Base-by-base conservation (phyloP, 2,888 invertebrate genomes). In the Ctena decussata region DNA sequence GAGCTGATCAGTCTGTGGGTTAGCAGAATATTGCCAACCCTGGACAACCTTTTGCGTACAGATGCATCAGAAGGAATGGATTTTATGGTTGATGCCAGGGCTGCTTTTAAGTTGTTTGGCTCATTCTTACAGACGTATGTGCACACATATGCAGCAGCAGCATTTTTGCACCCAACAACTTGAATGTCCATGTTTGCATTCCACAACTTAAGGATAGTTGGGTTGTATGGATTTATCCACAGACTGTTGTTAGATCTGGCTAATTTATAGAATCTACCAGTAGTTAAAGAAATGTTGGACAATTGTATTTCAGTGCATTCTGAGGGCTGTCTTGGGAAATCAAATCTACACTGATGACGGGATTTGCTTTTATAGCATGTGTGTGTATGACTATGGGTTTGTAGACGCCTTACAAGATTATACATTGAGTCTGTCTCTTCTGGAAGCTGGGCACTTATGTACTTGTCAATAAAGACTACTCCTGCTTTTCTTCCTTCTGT, bases 211-310 rank as follows among this genome's bases (percentile, higher is more conserved):
- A 76, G 27, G 35, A 76, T 76, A 24, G 2, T n/a, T 60, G 12
- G 11, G 30, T 76, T 76, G 60, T 76, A 76, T 76, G 76, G 76
- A 21, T 76, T 76, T 24, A 76, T 60, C 76, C 76, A 76, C 1
- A 32, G 15, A 60, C 76, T 76, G 12, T 76, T n/a, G 0, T 12
- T 27, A 37, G 24, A 5, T 12, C 76, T 3, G 8, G 35, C 37
- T 12, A 76, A 24, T 32, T n/a, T 57, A n/a, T 76, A 76, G 21
- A 76, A 70, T 46, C 77, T 70, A 18, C 70, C 78, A 32, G 78
- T 44, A n/a, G 70, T 78, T 24, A n/a, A 15, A 21, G 49, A 32
- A 35, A 70, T 70, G 15, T 49, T 76, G 21, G 60, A 37, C 12
- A 76, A 37, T 30, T 76, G 60, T 1, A 76, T 57, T 46, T 32